These are phyloP conservation scores for Montifringilla adamsi DNA, from an alignment of 2,113 vertebrate genomes.

Conservation along the genomic window DNA sequence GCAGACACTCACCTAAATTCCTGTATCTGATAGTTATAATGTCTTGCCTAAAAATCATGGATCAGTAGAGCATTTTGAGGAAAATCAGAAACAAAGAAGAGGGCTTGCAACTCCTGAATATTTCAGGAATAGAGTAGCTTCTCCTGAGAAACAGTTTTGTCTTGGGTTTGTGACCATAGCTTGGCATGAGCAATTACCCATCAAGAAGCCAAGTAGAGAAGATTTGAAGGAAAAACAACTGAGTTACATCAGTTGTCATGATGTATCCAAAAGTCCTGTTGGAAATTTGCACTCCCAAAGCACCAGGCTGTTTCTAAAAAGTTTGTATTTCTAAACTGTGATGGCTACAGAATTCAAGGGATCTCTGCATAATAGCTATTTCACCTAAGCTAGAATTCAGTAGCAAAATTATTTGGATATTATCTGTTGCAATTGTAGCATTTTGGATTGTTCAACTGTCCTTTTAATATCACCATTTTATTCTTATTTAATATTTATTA, in stretches of 20 bases:
- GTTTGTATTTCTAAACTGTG: neutral
- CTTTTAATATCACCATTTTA: neutral
- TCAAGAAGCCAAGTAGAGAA: neutral
- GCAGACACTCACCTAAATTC: neutral
- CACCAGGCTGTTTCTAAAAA: neutral
- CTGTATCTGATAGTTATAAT: neutral
- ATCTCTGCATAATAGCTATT: neutral
- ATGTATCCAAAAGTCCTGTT: neutral
- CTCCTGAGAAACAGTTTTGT: neutral
- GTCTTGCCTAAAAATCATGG: neutral
- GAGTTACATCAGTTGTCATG: neutral
- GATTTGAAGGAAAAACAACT: neutral
- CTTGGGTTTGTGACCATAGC: neutral
- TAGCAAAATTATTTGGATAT: neutral
- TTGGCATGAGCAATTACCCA: neutral
- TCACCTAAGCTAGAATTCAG: neutral
- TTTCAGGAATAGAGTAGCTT: neutral
- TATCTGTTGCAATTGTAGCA: neutral
- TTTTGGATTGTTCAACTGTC: neutral
- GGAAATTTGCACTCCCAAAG: neutral
- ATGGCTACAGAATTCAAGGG: neutral
- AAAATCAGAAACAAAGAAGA: neutral
- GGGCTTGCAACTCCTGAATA: neutral
- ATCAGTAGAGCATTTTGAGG: neutral
- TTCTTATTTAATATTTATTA: neutral